A percentile compares a stretch with the other conserved stretches of the same genome.
These are phyloP conservation scores for Mythimna ferrago DNA, from an alignment of 2,888 invertebrate genomes.

Conservation along the genomic window DNA sequence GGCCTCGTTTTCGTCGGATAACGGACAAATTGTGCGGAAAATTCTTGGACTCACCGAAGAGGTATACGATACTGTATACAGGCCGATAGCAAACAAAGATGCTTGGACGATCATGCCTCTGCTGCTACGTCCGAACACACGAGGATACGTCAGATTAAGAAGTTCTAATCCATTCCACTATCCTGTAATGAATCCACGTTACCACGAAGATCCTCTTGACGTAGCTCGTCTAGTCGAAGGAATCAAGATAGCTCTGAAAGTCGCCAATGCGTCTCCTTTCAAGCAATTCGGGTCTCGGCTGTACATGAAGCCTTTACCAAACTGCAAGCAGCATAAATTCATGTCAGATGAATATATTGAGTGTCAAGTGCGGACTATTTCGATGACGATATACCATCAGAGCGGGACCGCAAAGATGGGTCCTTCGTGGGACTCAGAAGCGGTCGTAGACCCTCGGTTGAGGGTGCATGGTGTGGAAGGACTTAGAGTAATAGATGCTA, in stretches of 20 bases:
- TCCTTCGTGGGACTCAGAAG: slow-evolving; percentile 93
- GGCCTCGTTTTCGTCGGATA: slow-evolving; percentile 96
- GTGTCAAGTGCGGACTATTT: slow-evolving; percentile 96
- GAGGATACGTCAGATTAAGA: slow-evolving; percentile 94
- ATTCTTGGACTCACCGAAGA: slow-evolving; percentile 95
- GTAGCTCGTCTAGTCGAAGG: slow-evolving; percentile 96
- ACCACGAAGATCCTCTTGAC: slow-evolving; percentile 95
- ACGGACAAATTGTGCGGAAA: slow-evolving; percentile 93
- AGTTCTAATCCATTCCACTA: slow-evolving; percentile 96
- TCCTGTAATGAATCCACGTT: slow-evolving; percentile 97
- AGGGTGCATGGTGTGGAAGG: slow-evolving; percentile 95
- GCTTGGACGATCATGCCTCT: slow-evolving; percentile 97
- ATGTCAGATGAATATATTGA: slow-evolving; percentile 96
- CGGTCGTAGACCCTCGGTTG: slow-evolving; percentile 95
- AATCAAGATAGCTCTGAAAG: slow-evolving; percentile 93
- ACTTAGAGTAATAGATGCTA: slow-evolving; percentile 96
- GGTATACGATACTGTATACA: slow-evolving; percentile 94
- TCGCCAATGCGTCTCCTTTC: slow-evolving; percentile 94
- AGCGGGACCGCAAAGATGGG: slow-evolving; percentile 98
- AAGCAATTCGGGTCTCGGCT: slow-evolving; percentile 95
- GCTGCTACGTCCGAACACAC: slow-evolving; percentile 94
- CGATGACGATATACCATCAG: slow-evolving; percentile 97
- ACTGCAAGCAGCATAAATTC: slow-evolving; percentile 93
- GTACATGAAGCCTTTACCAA: slow-evolving; percentile 94
- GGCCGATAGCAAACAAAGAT: slow-evolving; percentile 94